Evolutionary conservation across 2,888 invertebrate species (phyloP), one percentile per base, ranked within the genome.

Genomic region (Matsumyia berberina): DNA sequence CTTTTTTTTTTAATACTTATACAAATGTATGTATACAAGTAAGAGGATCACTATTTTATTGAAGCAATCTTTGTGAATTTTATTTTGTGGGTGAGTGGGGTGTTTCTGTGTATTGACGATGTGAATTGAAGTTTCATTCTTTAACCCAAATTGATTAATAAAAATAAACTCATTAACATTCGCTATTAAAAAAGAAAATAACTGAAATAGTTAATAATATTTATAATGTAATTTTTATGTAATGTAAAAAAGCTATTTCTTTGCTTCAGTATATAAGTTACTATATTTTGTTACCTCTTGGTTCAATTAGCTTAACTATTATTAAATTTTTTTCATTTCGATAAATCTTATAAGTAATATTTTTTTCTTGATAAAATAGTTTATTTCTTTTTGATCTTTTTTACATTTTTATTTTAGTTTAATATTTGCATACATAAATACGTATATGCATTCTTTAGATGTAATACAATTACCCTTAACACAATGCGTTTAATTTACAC

Each of bases 231-330:
- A n/a, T 24, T 58, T 12, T 15, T 31, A 11, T 77, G 42, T 60
- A 24, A 24, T 39, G 83, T 85, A 85, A 85, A 85, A 85, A 85
- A 85, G 79, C 83, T 85, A 85, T 74, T 57, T 69, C 15, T 64
- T 57, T 79, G 80, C 80, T 70, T 80, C 37, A 60, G 64, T 67
- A 80, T 85, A 70, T 79, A 83, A 67, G 66, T 70, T 58, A 66
- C 46, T 64, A 24, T 49, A 12, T 55, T 44, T 62, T 1, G 24
- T 42, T 57, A 24, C 24, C 31, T 24, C 17, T 76, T 35, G 19
- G 8, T 57, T 49, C 46, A 76, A 11, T 66, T 31, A 49, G 7
- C 17, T 57, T 2, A 29, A 24, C 11, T 33, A 31, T 72, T 19
- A 53, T 70, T 57, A 31, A 17, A 42, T 55, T 33, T 46, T 8